A percentile compares a stretch with the other conserved stretches of the same genome.
Conservation (phyloP, 1,140 invertebrate species). For the Drosophila sp. region DNA sequence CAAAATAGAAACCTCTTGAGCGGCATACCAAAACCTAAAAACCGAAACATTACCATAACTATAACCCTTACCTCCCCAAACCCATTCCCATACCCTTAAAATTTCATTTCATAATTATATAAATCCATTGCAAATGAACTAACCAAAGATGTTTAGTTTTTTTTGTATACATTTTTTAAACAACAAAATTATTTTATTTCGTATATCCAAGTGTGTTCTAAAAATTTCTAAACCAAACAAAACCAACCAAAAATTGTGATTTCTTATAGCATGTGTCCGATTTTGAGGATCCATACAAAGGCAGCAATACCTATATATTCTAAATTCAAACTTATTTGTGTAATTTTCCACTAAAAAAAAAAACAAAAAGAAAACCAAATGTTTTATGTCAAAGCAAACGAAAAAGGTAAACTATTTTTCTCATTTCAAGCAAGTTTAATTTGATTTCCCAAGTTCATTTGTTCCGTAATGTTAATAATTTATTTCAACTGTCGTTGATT, state of each 20-base stretch:
- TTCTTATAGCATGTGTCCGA: constrained; percentile 81
- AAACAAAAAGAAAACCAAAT: constrained; percentile 43
- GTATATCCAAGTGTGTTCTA: constrained; percentile 46
- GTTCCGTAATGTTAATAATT: constrained; percentile 56
- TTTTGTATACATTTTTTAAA: neutral
- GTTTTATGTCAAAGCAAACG: constrained; percentile 43
- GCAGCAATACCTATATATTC: constrained; percentile 88
- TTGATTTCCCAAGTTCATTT: neutral
- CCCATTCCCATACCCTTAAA: neutral
- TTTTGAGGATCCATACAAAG: constrained; percentile 83
- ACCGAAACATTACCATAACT: neutral
- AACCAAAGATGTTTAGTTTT: constrained; percentile 16
- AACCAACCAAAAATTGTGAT: constrained; percentile 52
- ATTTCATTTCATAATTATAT: neutral
- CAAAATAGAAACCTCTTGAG: constrained; percentile 22
- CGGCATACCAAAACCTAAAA: constrained; percentile 15
- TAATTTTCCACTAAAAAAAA: constrained; percentile 57
- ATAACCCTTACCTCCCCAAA: neutral
- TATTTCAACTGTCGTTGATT: constrained; percentile 61
- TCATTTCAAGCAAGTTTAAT: constrained; percentile 18
- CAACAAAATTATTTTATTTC: constrained; percentile 1
- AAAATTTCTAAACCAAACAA: constrained; percentile 33
- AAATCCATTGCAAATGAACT: neutral
- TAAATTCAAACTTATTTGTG: constrained; percentile 79
- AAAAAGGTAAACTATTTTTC: constrained; percentile 60